Percentiles rank a stretch among this genome's conserved stretches.
These are phyloP conservation scores for Arrhopalites spinosus DNA, from an alignment of 2,888 invertebrate species.

Conservation along the genomic window DNA sequence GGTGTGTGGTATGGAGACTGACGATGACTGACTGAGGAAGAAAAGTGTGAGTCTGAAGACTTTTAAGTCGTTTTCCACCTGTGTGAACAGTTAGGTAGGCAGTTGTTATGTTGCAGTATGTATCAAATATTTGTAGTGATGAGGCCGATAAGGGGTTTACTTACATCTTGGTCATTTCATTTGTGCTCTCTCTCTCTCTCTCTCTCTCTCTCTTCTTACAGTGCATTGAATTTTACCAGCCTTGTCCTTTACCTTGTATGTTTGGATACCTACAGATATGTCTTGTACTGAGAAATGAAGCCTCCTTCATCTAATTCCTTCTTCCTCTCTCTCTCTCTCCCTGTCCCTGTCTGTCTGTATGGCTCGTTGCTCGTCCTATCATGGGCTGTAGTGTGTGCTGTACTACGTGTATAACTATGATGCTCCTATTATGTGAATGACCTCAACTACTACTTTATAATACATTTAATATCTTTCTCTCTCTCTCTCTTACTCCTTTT, in stretches of 20 bases:
- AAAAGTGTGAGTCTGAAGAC: constrained; percentile 55
- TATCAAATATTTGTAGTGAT: constrained; percentile 21
- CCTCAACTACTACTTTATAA: too few relatives aligned
- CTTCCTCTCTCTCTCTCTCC: constrained; percentile 20
- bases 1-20: constrained; percentile 23
- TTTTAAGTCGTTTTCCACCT: constrained; percentile 55
- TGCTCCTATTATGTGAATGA: too few relatives aligned
- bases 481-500: too few relatives aligned
- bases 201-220: constrained; percentile 6
- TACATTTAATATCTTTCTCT: too few relatives aligned
- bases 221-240: constrained; percentile 22
- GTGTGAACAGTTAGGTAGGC: constrained; percentile 52
- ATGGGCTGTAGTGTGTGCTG: constrained; percentile 23
- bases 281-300: too few relatives aligned
- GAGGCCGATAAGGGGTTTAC: constrained; percentile 30
- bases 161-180: constrained; percentile 40
- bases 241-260: constrained; percentile 34
- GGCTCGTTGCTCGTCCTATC: constrained; percentile 41
- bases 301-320: constrained; percentile 27
- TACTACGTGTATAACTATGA: not conserved
- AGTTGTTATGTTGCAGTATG: constrained; percentile 25
- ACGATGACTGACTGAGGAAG: constrained; percentile 54
- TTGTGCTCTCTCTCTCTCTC: too few relatives aligned
- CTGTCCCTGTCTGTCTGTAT: constrained; percentile 1
- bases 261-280: too few relatives aligned